Conservation (phyloP, 2,113 vertebrate species). For the Podarcis raffonei region DNA sequence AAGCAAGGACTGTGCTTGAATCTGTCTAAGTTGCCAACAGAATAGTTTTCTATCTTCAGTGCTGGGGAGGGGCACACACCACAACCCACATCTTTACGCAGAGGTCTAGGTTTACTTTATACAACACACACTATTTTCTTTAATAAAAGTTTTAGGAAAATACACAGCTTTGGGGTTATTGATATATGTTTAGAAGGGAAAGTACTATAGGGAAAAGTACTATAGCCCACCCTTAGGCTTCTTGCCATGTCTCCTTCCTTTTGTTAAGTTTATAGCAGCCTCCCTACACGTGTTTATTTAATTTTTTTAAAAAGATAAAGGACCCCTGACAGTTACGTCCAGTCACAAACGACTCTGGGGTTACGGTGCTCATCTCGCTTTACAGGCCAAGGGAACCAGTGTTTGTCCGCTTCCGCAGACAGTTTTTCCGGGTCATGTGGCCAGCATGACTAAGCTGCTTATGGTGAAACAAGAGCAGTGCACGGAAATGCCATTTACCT, state of each 20-base stretch:
- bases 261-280: fast-evolving
- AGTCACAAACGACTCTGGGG: no score
- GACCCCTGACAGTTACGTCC: no score
- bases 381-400: no score
- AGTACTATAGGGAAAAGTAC: not conserved
- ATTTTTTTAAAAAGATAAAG: not conserved
- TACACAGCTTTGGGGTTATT: not conserved
- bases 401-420: no score
- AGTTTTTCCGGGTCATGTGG: no score
- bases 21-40: not conserved
- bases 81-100: fast-evolving
- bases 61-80: not conserved
- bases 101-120: conserved; percentile 14
- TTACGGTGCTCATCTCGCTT: no score
- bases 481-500: no score
- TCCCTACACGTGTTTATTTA: not conserved
- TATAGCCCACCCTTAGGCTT: not conserved
- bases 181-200: not conserved
- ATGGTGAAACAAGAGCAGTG: no score
- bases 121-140: not conserved
- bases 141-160: conserved; percentile 20
- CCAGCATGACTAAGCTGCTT: no score
- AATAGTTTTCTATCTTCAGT: not conserved
- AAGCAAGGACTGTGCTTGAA: not conserved
- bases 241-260: not conserved